Conservation (phyloP, 1,140 invertebrate species). For the Drosophila sproati region DNA sequence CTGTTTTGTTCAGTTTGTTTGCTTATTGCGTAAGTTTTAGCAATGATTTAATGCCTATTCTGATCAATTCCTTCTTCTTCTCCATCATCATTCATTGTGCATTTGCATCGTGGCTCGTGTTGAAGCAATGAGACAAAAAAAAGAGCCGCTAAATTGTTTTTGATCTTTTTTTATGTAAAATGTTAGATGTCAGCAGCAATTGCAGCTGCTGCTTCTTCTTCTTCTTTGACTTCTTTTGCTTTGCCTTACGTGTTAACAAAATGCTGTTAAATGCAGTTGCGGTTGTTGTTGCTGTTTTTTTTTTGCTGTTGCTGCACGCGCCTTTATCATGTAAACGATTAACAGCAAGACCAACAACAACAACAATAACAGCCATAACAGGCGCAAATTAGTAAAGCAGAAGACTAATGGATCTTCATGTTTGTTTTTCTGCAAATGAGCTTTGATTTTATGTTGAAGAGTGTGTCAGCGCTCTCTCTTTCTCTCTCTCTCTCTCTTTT, state of each 20-base stretch:
- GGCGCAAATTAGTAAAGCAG: conserved; percentile 46
- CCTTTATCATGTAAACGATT: conserved; percentile 3
- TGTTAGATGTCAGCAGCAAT: conserved; percentile 3
- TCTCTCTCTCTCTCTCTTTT: conserved; percentile 1
- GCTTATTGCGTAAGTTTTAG: conserved; percentile 12
- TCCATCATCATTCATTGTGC: conserved; percentile 12
- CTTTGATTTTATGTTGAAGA: conserved; percentile 8
- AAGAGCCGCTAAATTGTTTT: conserved; percentile 27
- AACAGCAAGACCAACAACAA: neutral
- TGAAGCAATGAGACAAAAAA: neutral
- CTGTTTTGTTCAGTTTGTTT: neutral
- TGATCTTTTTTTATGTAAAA: conserved; percentile 2
- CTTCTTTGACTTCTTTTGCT: neutral
- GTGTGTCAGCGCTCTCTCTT: neutral
- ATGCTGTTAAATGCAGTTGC: conserved; percentile 22
- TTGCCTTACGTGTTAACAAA: conserved; percentile 44
- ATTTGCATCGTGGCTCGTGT: neutral
- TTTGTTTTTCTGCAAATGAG: conserved; percentile 3
- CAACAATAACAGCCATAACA: conserved; percentile 16
- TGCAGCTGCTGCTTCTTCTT: conserved; percentile 2
- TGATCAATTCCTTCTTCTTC: conserved; percentile 2
- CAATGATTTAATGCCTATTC: conserved; percentile 1
- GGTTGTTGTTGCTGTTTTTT: conserved; percentile 9
- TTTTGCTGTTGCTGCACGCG: conserved; percentile 24
- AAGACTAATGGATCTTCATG: conserved; percentile 34